These are phyloP conservation scores for Emmelina monodactyla DNA, from an alignment of 2,888 invertebrate species.

Conservation along the genomic window DNA sequence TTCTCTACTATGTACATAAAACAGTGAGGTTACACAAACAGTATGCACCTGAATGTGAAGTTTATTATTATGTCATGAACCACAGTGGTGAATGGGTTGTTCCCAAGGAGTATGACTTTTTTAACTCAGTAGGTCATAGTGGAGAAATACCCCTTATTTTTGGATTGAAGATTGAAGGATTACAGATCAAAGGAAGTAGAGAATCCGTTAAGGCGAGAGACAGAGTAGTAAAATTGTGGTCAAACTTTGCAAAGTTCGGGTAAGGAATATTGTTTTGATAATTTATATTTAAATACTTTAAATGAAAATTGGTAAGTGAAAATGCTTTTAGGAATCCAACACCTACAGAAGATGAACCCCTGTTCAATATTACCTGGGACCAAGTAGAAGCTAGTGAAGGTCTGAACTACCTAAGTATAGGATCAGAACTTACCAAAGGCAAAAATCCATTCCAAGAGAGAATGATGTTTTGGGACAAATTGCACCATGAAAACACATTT, in stretches of 20 bases:
- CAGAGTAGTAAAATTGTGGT: conserved; percentile 52
- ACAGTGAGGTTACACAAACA: conserved; percentile 40
- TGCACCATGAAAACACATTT: conserved; percentile 37
- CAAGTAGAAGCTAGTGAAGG: conserved; percentile 38
- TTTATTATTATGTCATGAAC: conserved; percentile 48
- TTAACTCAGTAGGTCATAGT: conserved; percentile 41
- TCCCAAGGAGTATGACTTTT: conserved; percentile 26
- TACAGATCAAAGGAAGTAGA: conserved; percentile 31
- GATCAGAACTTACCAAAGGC: conserved; percentile 46
- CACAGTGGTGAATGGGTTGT: conserved; percentile 42
- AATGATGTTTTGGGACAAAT: conserved; percentile 52
- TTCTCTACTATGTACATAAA: conserved; percentile 45
- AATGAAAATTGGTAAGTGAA: too few relatives aligned
- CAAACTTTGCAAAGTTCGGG: conserved; percentile 60
- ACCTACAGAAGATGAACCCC: conserved; percentile 38
- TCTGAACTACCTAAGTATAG: conserved; percentile 48
- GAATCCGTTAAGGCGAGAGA: conserved; percentile 39
- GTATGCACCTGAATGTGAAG: conserved; percentile 32
- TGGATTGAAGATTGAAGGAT: conserved; percentile 25
- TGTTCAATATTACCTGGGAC: conserved; percentile 50
- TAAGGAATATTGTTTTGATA: conserved; percentile 20
- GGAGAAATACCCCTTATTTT: conserved; percentile 50
- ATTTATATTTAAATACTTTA: conserved; percentile 5
- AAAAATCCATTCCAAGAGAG: conserved; percentile 48
- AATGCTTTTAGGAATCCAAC: conserved; percentile 56